These are phyloP conservation scores for Sarcophaga variegata DNA, from an alignment of 2,888 invertebrate species.

Conservation along the genomic window DNA sequence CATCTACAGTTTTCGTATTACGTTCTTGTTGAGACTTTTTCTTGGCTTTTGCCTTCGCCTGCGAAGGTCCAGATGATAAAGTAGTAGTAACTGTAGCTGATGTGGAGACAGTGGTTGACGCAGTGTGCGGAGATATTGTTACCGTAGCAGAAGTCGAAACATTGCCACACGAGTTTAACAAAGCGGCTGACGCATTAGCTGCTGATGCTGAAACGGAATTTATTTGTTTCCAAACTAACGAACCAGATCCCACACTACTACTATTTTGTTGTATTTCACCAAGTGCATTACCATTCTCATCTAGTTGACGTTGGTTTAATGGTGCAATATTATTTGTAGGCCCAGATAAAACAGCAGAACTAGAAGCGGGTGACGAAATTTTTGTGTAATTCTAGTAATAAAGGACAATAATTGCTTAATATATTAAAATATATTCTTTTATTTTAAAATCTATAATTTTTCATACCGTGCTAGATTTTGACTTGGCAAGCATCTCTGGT, in stretches of 20 bases:
- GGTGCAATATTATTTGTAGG: conserved; percentile 55
- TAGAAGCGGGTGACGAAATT: conserved; percentile 62
- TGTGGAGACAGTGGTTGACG: conserved; percentile 82
- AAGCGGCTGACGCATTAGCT: conserved; percentile 58
- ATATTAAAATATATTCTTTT: background rate
- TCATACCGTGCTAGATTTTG: conserved; percentile 73
- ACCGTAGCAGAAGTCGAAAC: conserved; percentile 67
- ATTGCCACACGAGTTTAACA: conserved; percentile 61
- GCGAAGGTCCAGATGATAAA: conserved; percentile 83
- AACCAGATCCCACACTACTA: conserved; percentile 32
- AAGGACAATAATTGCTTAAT: background rate
- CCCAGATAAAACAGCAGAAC: conserved; percentile 54
- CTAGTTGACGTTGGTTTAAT: conserved; percentile 83
- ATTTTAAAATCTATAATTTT: background rate
- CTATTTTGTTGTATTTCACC: conserved; percentile 78
- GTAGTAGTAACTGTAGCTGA: conserved; percentile 77
- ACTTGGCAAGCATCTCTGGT: conserved; percentile 70
- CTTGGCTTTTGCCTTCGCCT: conserved; percentile 84
- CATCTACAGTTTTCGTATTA: conserved; percentile 82
- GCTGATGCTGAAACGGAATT: conserved; percentile 63
- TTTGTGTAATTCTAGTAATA: conserved; percentile 61
- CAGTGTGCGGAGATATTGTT: conserved; percentile 79
- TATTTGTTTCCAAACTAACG: conserved; percentile 61
- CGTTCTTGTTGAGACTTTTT: conserved; percentile 84
- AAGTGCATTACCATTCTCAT: conserved; percentile 91